Conservation (phyloP, 2,797 vertebrate genomes). For the Bothrops alternatus region DNA sequence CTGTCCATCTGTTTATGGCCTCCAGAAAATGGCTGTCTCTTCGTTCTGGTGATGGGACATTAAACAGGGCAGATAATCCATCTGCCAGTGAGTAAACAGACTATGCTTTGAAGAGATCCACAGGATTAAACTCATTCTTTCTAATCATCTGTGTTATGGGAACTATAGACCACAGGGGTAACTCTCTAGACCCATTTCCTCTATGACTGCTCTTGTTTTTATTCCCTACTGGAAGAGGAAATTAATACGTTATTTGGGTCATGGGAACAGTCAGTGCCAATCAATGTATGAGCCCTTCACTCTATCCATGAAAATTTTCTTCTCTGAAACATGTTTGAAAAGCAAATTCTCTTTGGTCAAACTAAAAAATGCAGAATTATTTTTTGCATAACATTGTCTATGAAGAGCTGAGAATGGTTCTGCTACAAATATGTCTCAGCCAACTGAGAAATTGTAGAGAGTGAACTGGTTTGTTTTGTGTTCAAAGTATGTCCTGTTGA, state of each 20-base stretch:
- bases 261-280: not conserved
- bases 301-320: not conserved
- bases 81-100: not conserved
- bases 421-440: not conserved
- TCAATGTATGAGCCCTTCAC: not conserved
- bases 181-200: not conserved
- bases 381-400: not conserved
- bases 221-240: not conserved
- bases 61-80: not conserved
- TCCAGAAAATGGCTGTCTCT: not conserved
- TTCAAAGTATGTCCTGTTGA: not conserved
- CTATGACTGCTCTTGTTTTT: not conserved
- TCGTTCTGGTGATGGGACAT: not conserved
- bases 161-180: not conserved
- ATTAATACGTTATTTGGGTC: not conserved
- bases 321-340: not conserved
- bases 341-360: not conserved
- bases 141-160: not conserved
- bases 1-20: not conserved
- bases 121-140: not conserved
- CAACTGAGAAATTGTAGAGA: not conserved
- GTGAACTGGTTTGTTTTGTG: not conserved
- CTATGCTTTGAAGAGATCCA: not conserved
- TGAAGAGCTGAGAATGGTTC: not conserved
- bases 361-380: not conserved